These are phyloP conservation scores for Mesorhabditis spiculigera DNA, from an alignment of 2,888 invertebrate species.

Conservation along the genomic window DNA sequence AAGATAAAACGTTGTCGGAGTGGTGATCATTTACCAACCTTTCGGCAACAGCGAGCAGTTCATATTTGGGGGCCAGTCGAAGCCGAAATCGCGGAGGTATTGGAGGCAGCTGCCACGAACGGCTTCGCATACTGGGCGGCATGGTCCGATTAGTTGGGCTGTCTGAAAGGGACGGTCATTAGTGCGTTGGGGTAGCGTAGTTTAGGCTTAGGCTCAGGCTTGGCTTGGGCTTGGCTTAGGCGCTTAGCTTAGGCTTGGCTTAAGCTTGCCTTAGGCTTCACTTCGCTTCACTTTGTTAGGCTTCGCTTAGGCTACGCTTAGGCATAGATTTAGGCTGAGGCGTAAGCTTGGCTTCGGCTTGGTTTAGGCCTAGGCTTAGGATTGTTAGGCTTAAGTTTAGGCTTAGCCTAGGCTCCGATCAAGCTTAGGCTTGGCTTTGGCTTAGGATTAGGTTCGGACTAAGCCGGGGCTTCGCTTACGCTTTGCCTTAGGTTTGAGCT, in stretches of 20 bases:
- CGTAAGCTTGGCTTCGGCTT: too few relatives aligned
- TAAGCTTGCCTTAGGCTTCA: too few relatives aligned
- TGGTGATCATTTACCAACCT: conserved; percentile 16
- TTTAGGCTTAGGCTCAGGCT: background rate
- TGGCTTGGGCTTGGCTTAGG: background rate
- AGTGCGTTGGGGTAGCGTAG: background rate
- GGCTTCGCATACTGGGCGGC: conserved; percentile 81
- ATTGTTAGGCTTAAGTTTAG: too few relatives aligned
- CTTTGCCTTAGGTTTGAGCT: background rate
- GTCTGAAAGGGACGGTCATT: conserved; percentile 72
- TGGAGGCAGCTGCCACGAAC: conserved; percentile 82
- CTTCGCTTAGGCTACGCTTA: too few relatives aligned
- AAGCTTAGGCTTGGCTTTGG: background rate
- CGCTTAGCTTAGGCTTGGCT: too few relatives aligned
- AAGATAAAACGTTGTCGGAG: conserved; percentile 8
- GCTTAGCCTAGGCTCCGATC: too few relatives aligned
- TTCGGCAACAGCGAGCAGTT: conserved; percentile 84
- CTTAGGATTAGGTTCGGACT: background rate
- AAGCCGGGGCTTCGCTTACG: too few relatives aligned
- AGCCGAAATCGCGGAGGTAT: conserved; percentile 83
- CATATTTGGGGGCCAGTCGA: conserved; percentile 84
- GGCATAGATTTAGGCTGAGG: too few relatives aligned
- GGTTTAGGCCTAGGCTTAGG: too few relatives aligned
- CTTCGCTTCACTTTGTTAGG: too few relatives aligned
- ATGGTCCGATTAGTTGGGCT: conserved; percentile 83